These are phyloP conservation scores for Telmatochromis sp. DNA, from an alignment of 2,113 vertebrate species.

Conservation along the genomic window DNA sequence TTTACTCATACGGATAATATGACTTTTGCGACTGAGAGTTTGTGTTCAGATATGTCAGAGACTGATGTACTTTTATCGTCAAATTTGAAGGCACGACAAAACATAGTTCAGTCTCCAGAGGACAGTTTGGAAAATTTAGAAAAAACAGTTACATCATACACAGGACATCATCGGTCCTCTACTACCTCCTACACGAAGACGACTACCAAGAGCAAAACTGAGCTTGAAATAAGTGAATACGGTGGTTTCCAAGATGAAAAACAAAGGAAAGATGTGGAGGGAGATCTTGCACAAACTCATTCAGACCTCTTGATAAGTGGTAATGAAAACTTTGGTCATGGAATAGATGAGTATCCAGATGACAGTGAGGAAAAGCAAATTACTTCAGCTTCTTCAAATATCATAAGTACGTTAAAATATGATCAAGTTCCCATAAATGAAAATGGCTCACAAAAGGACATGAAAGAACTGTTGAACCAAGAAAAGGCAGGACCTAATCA, in stretches of 20 bases:
- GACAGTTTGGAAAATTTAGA: background rate
- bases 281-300: background rate
- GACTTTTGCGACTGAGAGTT: background rate
- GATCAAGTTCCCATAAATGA: background rate
- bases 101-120: background rate
- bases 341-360: background rate
- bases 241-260: background rate
- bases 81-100: background rate
- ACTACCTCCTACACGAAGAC: background rate
- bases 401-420: background rate
- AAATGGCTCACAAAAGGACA: background rate
- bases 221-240: background rate
- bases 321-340: background rate
- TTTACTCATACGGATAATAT: background rate
- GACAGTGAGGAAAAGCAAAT: background rate
- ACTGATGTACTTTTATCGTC: background rate
- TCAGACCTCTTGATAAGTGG: background rate
- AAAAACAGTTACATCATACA: background rate
- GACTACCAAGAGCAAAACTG: background rate
- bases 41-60: background rate
- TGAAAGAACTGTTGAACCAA: background rate
- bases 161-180: background rate
- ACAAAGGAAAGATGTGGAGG: background rate
- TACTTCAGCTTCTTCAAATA: background rate
- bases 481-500: background rate